Evolutionary conservation across 2,113 vertebrate genomes (phyloP), one percentile per base, ranked within the genome.

Genomic region (Bujurquina vittata): DNA sequence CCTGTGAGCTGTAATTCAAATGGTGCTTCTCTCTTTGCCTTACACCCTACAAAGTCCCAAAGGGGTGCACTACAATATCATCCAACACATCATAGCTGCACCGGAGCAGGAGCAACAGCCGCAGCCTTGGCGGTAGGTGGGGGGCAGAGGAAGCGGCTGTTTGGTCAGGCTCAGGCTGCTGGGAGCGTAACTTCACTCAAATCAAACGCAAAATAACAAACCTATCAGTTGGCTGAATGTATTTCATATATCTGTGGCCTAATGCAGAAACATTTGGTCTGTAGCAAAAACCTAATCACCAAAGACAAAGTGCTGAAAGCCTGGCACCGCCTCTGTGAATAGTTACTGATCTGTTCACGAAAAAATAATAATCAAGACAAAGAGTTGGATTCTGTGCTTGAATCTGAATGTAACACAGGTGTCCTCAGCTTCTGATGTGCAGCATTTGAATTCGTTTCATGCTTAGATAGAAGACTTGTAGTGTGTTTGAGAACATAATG

Each of bases 281-380:
- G 84, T 83, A 80, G 90, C 85, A 84, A 84, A 83, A 55, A n/a
- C 7, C 67, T 72, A 85, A 58, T 62, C 46, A 89, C 90, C 90
- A 89, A 91, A 89, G 88, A 91, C 63, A 23, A 49, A 54, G 60
- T 58, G 52, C 37, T 54, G 31, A 59, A 60, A 65, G 79, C 65
- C 26, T n/a, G 0, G 0, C 10, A 11, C 18, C 26, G 65, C 43
- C 55, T 74, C 67, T 62, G 14, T 72, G 83, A 59, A 46, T 37
- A 58, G 35, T 43, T 61, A 60, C 35, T 73, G 43, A 69, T 49
- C 63, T 18, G 40, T 29, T 49, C 52, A 3, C 29, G 49, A 69
- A 2, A 29, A 20, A 43, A 58, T 58, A 20, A 60, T 18, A 5
- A 67, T 29, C 17, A 18, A 52, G 49, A 52, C 49, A 49, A 22